phyloP scores from a whole-genome alignment of 2,113 vertebrate species.

The Spilogale gracilis region DNA sequence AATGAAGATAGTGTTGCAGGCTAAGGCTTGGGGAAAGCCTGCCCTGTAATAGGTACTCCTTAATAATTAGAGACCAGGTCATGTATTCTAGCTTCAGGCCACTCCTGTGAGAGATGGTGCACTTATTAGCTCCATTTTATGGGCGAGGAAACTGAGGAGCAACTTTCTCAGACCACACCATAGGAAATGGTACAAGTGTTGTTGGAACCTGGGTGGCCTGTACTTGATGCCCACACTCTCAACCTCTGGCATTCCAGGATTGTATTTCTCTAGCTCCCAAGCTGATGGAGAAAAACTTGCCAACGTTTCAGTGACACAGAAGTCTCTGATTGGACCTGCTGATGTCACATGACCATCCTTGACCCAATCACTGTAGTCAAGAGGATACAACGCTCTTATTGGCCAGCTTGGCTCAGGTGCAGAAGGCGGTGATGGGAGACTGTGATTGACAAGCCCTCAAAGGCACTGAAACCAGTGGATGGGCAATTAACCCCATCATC shows the following conservation, averaged over 20 bases:
- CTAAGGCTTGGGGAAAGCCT: background rate
- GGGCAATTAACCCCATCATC: background rate
- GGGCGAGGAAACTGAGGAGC: background rate
- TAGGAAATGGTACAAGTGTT: no score
- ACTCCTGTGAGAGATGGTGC: background rate
- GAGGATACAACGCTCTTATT: background rate
- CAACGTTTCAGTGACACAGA: rapidly evolving
- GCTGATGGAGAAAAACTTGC: background rate
- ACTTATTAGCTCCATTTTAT: background rate
- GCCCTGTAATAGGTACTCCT: rapidly evolving
- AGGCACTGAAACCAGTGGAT: background rate
- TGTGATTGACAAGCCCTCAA: background rate
- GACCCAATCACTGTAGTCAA: background rate
- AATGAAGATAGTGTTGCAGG: rapidly evolving
- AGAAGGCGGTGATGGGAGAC: background rate
- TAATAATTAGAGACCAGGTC: no score
- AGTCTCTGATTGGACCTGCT: background rate
- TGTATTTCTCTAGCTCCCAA: rapidly evolving
- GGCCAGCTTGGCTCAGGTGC: background rate
- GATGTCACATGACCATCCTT: background rate
- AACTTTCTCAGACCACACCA: background rate
- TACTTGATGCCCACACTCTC: background rate
- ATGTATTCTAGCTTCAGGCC: no score
- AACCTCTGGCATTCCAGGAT: background rate
- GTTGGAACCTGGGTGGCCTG: rapidly evolving